Base-by-base conservation (phyloP, 2,113 vertebrate species). In the Amblyornis subalaris region DNA sequence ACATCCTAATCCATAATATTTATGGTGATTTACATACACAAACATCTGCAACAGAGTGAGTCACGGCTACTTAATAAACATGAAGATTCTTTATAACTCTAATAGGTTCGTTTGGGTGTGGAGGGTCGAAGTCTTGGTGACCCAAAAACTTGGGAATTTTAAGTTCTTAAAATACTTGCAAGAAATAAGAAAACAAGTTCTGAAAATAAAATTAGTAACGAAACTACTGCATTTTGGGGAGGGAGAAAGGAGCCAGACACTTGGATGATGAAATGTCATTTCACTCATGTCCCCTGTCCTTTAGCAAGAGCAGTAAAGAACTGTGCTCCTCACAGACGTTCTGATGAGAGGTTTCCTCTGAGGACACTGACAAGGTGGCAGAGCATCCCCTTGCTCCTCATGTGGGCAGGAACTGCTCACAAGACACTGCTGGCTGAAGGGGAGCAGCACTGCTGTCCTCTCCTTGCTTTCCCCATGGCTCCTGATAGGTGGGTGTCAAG, bases 61-160 rank as follows among this genome's bases (percentile, higher is more conserved):
- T 94, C 92, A 95, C 40, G 90, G 61, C 58, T 85, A 26, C 91
- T 90, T 91, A 71, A 92, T 93, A 93, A 96, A 96, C 90, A 94
- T 3, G 28, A 47, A 79, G 58, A 80, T 95, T 95, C 76, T 80
- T 85, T 81, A 50, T 67, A 75, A 82, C 76, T 54, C 58, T 66
- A 74, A 82, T 57, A 78, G 54, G 45, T 90, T 88, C 17, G 0
- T 82, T 74, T 6, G 12, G 60, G 80, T 60, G 44, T 8, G 38
- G 40, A 84, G 33, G 69, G 77, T 96, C 91, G 58, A 91, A 92
- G 47, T 47, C 81, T 84, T 24, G 93, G 31, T 23, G 60, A 88
- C 40, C 21, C 29, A 40, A 94, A 95, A 81, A 31, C 36, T 10
- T 75, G 31, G 42, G 65, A 53, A 61, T 57, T 78, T 36, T 42